phyloP scores from a whole-genome alignment of 2,113 vertebrate genomes.

The Ornithorhynchus anatinus region DNA sequence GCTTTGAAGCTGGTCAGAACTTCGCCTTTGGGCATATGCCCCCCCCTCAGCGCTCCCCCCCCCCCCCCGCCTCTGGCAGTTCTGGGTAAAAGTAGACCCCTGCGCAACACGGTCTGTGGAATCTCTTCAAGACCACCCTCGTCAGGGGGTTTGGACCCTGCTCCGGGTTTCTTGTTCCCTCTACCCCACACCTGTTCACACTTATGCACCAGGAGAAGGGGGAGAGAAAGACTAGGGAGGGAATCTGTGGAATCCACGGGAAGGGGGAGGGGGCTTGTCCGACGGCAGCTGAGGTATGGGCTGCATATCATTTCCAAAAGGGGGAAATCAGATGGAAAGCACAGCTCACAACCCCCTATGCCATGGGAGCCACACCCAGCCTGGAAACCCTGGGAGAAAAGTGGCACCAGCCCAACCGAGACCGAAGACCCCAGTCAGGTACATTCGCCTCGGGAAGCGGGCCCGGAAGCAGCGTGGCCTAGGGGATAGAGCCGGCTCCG shows the following conservation, averaged over 20 bases:
- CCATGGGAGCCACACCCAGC: constrained; percentile 26
- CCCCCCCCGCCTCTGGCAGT: constrained; percentile 23
- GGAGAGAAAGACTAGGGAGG: constrained; percentile 22
- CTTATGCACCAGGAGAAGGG: background rate
- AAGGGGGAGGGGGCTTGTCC: constrained; percentile 59
- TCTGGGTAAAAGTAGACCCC: constrained; percentile 30
- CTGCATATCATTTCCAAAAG: constrained; percentile 42
- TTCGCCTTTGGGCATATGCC: constrained; percentile 62
- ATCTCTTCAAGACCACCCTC: constrained; percentile 18
- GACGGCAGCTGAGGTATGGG: constrained; percentile 60
- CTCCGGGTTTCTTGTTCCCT: background rate
- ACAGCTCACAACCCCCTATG: constrained; percentile 44
- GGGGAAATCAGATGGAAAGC: constrained; percentile 39
- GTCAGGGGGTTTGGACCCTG: too few species aligned
- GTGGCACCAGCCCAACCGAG: constrained; percentile 47
- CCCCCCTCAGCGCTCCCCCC: too few species aligned
- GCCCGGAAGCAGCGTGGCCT: too few species aligned
- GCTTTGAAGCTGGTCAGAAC: constrained; percentile 53
- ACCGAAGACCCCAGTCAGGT: constrained; percentile 51
- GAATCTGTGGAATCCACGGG: constrained; percentile 37
- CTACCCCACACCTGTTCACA: constrained; percentile 11
- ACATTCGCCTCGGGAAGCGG: constrained; percentile 52
- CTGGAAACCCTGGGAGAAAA: constrained; percentile 69
- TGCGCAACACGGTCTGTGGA: background rate
- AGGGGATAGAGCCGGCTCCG: constrained; percentile 18